A percentile compares a stretch with the other conserved stretches of the same genome.
These are phyloP conservation scores for Phrynosoma platyrhinos DNA, from an alignment of 2,113 vertebrate species.

Conservation along the genomic window DNA sequence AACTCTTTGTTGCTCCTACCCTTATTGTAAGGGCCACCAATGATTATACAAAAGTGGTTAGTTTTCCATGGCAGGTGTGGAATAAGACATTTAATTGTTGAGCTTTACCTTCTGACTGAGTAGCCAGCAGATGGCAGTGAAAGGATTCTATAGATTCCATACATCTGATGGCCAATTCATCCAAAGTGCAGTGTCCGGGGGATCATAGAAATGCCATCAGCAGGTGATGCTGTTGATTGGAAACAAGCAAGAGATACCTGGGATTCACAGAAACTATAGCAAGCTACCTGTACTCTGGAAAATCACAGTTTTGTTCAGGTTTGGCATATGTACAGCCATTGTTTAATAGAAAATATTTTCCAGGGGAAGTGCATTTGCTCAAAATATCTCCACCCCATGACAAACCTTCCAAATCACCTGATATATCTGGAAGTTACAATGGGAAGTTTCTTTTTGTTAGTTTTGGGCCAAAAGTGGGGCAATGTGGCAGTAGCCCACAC, in stretches of 20 bases:
- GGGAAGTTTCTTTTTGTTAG: background rate
- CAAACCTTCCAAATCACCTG: too few relatives aligned
- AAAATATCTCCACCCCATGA: too few relatives aligned
- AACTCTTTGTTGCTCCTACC: background rate
- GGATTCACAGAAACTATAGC: background rate
- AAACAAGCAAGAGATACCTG: background rate
- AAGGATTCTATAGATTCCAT: background rate
- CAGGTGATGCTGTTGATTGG: rapidly evolving
- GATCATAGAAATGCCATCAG: constrained; percentile 10
- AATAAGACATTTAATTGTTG: background rate
- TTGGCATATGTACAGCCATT: background rate
- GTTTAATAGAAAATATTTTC: too few relatives aligned
- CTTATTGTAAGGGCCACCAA: background rate
- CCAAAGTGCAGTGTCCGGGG: background rate
- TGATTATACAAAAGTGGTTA: too few relatives aligned
- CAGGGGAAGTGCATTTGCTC: too few relatives aligned
- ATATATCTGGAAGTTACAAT: too few relatives aligned
- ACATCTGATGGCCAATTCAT: rapidly evolving
- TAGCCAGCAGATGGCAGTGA: background rate
- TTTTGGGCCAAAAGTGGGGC: background rate
- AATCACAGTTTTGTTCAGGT: background rate
- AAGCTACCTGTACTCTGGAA: background rate
- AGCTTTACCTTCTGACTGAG: rapidly evolving
- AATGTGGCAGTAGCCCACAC: background rate
- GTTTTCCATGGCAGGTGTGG: constrained; percentile 22